phyloP scores from a whole-genome alignment of 2,113 vertebrate genomes.

The Stigmatopora nigra region DNA sequence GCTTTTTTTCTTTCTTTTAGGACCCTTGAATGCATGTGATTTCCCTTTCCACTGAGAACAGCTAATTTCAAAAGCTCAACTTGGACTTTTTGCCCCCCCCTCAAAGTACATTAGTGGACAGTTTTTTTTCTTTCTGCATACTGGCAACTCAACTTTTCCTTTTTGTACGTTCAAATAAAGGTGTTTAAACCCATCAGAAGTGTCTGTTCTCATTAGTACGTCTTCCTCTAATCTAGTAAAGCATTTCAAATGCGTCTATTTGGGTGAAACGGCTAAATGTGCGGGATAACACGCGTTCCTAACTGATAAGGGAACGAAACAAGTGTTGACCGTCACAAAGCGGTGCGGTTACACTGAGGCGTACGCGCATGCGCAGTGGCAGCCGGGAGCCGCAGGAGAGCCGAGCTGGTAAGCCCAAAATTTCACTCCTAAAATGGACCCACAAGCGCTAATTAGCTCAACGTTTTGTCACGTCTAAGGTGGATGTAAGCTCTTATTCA shows the following conservation, averaged over 20 bases:
- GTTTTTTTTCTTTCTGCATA: slow-evolving; percentile 1
- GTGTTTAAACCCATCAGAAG: slow-evolving; percentile 18
- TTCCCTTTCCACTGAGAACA: neutral
- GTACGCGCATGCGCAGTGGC: slow-evolving; percentile 65
- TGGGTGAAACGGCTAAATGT: neutral
- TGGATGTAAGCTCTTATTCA: neutral
- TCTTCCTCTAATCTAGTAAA: slow-evolving; percentile 51
- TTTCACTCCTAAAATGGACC: slow-evolving; percentile 47
- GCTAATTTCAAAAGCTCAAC: neutral
- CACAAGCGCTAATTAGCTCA: slow-evolving; percentile 29
- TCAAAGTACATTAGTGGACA: neutral
- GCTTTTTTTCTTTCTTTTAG: neutral
- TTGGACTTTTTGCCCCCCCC: neutral
- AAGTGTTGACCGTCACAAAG: slow-evolving; percentile 8
- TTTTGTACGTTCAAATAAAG: slow-evolving; percentile 56
- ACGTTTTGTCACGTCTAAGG: neutral
- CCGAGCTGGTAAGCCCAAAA: slow-evolving; percentile 72
- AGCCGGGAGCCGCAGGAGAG: slow-evolving; percentile 67
- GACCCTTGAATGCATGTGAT: neutral
- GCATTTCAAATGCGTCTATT: neutral
- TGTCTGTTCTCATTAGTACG: neutral
- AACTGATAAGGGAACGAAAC: neutral
- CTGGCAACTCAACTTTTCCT: slow-evolving; percentile 9
- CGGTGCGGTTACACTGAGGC: slow-evolving; percentile 3
- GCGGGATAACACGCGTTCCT: neutral